Evolutionary conservation across 2,113 vertebrate species (phyloP).

Genomic region (Dendropsophus ebraccatus): DNA sequence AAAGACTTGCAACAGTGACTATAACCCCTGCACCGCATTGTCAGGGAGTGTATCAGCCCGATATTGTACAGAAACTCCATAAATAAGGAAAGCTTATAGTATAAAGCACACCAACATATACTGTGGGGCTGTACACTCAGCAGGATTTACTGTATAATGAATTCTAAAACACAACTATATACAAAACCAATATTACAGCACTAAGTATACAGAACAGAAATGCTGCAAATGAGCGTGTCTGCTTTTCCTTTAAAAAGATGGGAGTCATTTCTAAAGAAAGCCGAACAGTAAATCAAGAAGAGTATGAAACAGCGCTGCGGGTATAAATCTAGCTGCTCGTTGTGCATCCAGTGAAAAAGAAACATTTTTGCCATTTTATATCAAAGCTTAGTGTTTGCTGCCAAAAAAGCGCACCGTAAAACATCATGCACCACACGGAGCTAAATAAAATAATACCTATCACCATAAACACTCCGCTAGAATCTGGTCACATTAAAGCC

Average conservation of each 20-base stretch:
- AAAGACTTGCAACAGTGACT: too few relatives aligned
- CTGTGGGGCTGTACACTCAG: background rate
- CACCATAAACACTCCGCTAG: slow-evolving; percentile 50
- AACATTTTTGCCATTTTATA: slow-evolving; percentile 49
- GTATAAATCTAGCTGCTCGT: slow-evolving; percentile 31
- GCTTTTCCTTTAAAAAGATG: background rate
- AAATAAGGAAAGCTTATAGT: background rate
- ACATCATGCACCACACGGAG: slow-evolving; percentile 41
- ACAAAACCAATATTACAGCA: too few relatives aligned
- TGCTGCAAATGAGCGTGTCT: background rate
- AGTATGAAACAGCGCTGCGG: background rate
- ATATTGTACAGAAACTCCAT: background rate
- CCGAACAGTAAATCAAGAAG: background rate
- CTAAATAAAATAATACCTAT: slow-evolving; percentile 52
- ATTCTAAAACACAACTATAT: too few relatives aligned
- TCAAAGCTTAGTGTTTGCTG: slow-evolving; percentile 29
- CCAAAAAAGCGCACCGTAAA: slow-evolving; percentile 40
- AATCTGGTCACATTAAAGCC: slow-evolving; percentile 49
- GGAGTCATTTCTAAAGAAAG: slow-evolving; percentile 12
- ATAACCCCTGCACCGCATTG: background rate
- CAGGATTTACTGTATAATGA: too few relatives aligned
- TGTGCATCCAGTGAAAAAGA: slow-evolving; percentile 35
- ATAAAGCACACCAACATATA: background rate
- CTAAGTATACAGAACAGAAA: too few relatives aligned
- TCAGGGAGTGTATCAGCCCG: background rate